Base-by-base conservation (phyloP, 2,113 vertebrate genomes). In the Cacatua alba region DNA sequence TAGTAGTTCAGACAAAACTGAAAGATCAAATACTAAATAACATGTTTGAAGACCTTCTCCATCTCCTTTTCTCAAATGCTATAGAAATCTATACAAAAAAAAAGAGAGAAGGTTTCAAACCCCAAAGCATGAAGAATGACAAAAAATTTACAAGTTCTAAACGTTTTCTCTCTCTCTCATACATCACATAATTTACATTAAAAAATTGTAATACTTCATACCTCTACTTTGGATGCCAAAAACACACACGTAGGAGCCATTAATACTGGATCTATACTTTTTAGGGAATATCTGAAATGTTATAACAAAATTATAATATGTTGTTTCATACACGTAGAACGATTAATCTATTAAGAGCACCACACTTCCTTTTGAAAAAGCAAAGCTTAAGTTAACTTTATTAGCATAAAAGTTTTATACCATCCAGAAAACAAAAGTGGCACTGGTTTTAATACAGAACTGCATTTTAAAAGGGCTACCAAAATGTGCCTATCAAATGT, bases 161-260 rank as follows among this genome's bases (percentile, higher is more conserved):
- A 80, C 9, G 44, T 86, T 96, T 94, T 91, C 64, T 82, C 85
- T 90, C 85, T 90, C 63, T 86, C 81, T 89, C 63, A 91, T 86
- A 95, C 88, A 97, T 95, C 85, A 97, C 94, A 92, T 82, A 64
- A 88, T 88, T 97, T 89, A 97, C 94, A 96, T 90, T 88, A 96
- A 93, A 95, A 92, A 82, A 96, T 89, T 94, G 96, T 97, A 96
- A 88, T 94, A 90, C 95, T 97, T 93, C 97, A 97, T 98, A 99
- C 99, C 99, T 99, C 99, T 96, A 99, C 99, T 99, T 99, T 99
- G 95, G 99, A 99, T 97, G 99, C 99, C 97, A 99, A 98, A 98
- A 99, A 99, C 92, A 99, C 99, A 98, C 99, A 99, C 31, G 99
- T 99, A 83, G 99, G 99, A 97, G 99, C 99, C 99, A 99, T 99